Evolutionary conservation across 2,888 invertebrate genomes (phyloP), one percentile per base, ranked within the genome.

Genomic region (Catocala sponsa): DNA sequence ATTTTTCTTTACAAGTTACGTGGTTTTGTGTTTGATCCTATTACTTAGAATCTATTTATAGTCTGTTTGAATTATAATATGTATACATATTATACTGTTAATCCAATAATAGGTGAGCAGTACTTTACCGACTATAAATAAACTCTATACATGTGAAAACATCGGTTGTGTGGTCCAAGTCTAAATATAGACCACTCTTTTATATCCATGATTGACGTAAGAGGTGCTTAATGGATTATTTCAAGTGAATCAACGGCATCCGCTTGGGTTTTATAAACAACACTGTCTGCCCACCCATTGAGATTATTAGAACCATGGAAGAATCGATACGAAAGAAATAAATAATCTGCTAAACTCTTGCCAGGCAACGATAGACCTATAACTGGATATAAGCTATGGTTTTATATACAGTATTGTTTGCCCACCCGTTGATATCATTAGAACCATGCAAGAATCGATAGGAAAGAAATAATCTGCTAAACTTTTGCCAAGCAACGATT

Each of bases 221-320:
- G 49, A 55, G 54, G 55, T 38, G 44, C 44, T 60, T 50, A 38
- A 55, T 55, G 50, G 50, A 50, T 46, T 41, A 38, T 44, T 55
- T 60, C 46, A 46, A 55, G 35, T 55, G 54, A 54, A 55, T 47
- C 38, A 55, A 55, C 32, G 48, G 48, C 55, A 57, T 33, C 46
- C 42, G 38, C 10, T 10, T 41, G 15, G 48, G 55, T 55, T 60
- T 60, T 38, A 46, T 54, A 55, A 60, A 55, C 38, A 50, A 41
- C 13, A 33, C 35, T 59, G 41, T 38, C 2, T 15, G 25, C 32
- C 42, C 48, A 48, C 49, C 49, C 33, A 48, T 38, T 38, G 35
- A 7, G 9, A 38, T 2, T 7, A 38, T 7, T 9, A 7, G 9
- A 6, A n/a, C 10, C 12, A n/a, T 5, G n/a, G 5, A 6, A 0